Base-by-base conservation (phyloP, 2,113 vertebrate genomes). In the Oxyruncus cristatus region DNA sequence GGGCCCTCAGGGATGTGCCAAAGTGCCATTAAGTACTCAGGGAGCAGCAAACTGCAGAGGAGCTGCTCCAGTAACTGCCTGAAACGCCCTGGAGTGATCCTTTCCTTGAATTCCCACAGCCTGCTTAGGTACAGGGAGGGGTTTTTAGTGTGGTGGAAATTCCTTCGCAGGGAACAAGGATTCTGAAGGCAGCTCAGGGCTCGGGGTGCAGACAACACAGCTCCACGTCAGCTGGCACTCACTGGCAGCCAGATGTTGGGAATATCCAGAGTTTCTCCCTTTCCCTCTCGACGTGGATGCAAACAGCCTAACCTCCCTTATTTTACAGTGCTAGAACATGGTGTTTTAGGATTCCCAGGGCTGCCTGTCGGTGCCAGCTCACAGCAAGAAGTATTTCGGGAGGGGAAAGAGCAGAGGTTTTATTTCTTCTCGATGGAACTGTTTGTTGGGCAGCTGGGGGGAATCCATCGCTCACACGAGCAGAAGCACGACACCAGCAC, bases 181-280 rank as follows among this genome's bases (percentile, higher is more conserved):
- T 30, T 96, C 44, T 74, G 76, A 94, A 90, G 59, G 41, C 72
- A 86, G 7, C 70, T 91, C 85, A 89, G 90, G n/a, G 67, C 83
- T 93, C 52, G 27, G 85, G 58, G 9, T 46, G 52, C 76, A 81
- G 68, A 61, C 76, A 49, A 4, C 8, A 23, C 33, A 92, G 76
- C 39, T 74, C 63, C 39, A 1, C 17, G 56, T 87, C 79, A 92
- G 71, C 63, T 71, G 78, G 71, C 90, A 86, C 61, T 53, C 90
- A 24, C 67, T 81, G 82, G 61, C 88, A 73, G 39, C 62, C 2
- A 39, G 62, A 24, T 61, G 52, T 50, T 11, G 1, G 73, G 56
- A 81, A 58, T 28, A 87, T 89, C 18, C 56, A 46, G 85, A 93
- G 52, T 75, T 88, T 93, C 46, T 58, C 74, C 46, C 46, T 41